Base-by-base conservation (phyloP, 1,140 invertebrate species). In the Amyelois transitella region DNA sequence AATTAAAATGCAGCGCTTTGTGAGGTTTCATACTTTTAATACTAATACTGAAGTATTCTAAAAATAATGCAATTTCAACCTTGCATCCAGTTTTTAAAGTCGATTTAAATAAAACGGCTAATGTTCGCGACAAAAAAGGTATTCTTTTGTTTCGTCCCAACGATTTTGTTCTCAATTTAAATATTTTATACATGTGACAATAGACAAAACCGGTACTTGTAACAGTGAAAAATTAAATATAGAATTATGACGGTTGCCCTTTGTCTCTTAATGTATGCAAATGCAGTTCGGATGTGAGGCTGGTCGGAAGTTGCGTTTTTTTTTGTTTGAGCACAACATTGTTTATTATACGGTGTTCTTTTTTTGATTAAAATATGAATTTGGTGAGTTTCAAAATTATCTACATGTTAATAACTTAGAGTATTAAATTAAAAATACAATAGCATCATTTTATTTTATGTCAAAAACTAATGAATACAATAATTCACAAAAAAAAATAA, bases 181-280 rank as follows among this genome's bases (percentile, higher is more conserved):
- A 86, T 86, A 86, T 81, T 84, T 83, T 75, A 81, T 75, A 72
- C 77, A 62, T 60, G 69, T 74, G 77, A 86, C 82, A 84, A 86
- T 85, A 85, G 79, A 81, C 71, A 74, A 76, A 63, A 83, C 78
- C 81, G 83, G 83, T 86, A 86, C 83, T 85, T 83, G 81, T 81
- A 72, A 78, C 72, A 66, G 77, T 84, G 83, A 79, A 82, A 84
- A 85, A 86, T 85, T 86, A 83, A 85, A 86, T 83, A 82, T 83
- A 76, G 73, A 83, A 81, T 85, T 86, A 86, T 86, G 78, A 82
- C 78, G 73, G 80, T 66, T 73, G 58, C 64, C 58, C 63, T 66
- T 86, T 81, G 75, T 83, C 66, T 71, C 43, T 61, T 76, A 79
- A 81, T 81, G 51, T 82, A 85, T 85, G 79, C 71, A 72, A 82